A percentile compares a stretch with the other conserved stretches of the same genome.
phyloP scores from a whole-genome alignment of 2,888 invertebrate genomes.

The Hololepta plana region DNA sequence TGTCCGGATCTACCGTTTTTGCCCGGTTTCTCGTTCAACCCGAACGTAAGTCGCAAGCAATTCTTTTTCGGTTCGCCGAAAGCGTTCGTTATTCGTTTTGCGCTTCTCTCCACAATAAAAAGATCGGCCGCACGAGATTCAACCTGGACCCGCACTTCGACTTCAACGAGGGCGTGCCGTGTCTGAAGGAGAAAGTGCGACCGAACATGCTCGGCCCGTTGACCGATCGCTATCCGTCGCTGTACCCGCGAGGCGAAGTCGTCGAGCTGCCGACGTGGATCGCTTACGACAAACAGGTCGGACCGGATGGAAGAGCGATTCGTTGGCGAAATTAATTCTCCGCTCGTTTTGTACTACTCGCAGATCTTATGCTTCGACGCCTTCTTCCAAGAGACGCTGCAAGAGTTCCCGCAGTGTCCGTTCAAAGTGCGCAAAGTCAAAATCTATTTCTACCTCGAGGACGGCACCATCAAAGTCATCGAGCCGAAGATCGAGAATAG shows the following conservation, averaged over 20 bases:
- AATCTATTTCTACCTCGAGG: slow-evolving; percentile 76
- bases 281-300: slow-evolving; percentile 71
- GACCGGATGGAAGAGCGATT: slow-evolving; percentile 1
- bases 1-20: slow-evolving; percentile 51
- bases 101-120: slow-evolving; percentile 9
- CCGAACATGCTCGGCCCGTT: slow-evolving; percentile 39
- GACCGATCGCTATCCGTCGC: slow-evolving; percentile 41
- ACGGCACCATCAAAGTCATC: slow-evolving; percentile 75
- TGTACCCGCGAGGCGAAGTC: slow-evolving; percentile 58
- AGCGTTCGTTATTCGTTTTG: slow-evolving; percentile 1
- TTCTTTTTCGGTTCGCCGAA: slow-evolving; percentile 1
- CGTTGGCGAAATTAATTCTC: background rate
- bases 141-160: slow-evolving; percentile 34
- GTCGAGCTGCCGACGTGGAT: slow-evolving; percentile 70
- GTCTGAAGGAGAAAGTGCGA: slow-evolving; percentile 41
- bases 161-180: slow-evolving; percentile 37
- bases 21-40: slow-evolving; percentile 51
- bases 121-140: slow-evolving; percentile 46
- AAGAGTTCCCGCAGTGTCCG: slow-evolving; percentile 49
- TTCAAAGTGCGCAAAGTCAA: slow-evolving; percentile 62
- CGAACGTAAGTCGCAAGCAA: slow-evolving; percentile 36
- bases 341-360: slow-evolving; percentile 12
- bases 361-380: slow-evolving; percentile 62
- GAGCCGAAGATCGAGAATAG: slow-evolving; percentile 73
- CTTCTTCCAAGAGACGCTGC: slow-evolving; percentile 62